A percentile compares a stretch with the other conserved stretches of the same genome.
These are phyloP conservation scores for Drosophila mulleri DNA, from an alignment of 2,888 invertebrate species.

Conservation along the genomic window DNA sequence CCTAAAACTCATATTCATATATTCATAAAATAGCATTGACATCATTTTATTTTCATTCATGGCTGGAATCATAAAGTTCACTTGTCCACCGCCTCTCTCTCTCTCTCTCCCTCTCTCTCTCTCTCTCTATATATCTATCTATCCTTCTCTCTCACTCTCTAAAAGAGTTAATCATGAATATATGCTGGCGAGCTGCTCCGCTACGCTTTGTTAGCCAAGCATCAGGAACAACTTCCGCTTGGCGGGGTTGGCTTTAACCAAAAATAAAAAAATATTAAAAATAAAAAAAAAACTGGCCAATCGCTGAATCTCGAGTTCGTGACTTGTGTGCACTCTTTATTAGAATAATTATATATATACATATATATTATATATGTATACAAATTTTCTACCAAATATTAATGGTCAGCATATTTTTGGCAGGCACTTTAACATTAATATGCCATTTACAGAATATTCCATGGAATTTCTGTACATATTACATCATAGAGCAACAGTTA, in stretches of 20 bases:
- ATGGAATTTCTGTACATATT: constrained; percentile 20
- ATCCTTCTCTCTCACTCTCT: not conserved
- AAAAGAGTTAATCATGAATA: constrained; percentile 67
- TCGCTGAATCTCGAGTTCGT: constrained; percentile 50
- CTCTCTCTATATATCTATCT: not conserved
- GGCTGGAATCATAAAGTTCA: constrained; percentile 76
- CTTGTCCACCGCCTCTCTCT: constrained; percentile 2
- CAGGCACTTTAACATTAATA: constrained; percentile 14
- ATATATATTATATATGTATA: not conserved
- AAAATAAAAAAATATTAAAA: constrained; percentile 1
- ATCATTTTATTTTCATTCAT: constrained; percentile 73
- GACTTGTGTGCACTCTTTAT: constrained; percentile 68
- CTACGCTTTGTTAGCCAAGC: constrained; percentile 85
- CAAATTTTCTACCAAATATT: constrained; percentile 16
- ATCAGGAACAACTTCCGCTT: constrained; percentile 84
- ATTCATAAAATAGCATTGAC: constrained; percentile 81
- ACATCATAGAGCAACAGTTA: constrained; percentile 43
- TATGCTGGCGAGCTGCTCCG: constrained; percentile 71
- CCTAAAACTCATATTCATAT: constrained; percentile 42
- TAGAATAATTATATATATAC: constrained; percentile 69
- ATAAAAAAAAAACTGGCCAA: constrained; percentile 28
- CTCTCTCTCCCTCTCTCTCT: too few species aligned
- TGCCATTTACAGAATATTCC: constrained; percentile 45
- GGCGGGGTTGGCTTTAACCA: constrained; percentile 38
- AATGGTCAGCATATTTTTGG: constrained; percentile 44